Evolutionary conservation across 2,888 invertebrate genomes (phyloP).

Genomic region (Mesopsocus fuscifrons): DNA sequence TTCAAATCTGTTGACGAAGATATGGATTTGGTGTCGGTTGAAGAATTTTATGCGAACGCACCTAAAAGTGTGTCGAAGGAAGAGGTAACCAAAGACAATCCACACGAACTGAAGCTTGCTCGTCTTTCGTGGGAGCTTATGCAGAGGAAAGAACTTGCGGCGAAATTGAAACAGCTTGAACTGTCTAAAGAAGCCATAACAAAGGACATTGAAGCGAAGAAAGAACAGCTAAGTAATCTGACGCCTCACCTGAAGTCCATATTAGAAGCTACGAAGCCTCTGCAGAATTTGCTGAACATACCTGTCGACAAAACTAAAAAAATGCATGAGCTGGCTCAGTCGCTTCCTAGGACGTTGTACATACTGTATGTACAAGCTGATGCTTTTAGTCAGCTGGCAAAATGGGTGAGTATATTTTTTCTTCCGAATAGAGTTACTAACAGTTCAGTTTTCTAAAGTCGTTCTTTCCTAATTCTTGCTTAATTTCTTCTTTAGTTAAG

Average conservation of each 20-base stretch:
- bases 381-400: constrained; percentile 37
- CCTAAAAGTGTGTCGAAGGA: constrained; percentile 45
- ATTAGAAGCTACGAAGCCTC: constrained; percentile 63
- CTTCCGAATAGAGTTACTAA: constrained; percentile 15
- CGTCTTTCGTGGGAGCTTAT: constrained; percentile 81
- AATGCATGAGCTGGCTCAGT: constrained; percentile 51
- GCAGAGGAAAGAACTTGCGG: constrained; percentile 65
- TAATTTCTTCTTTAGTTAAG: constrained; percentile 12
- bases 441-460: constrained; percentile 6
- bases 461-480: background rate
- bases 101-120: constrained; percentile 65
- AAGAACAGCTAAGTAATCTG: constrained; percentile 59
- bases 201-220: constrained; percentile 52
- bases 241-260: constrained; percentile 56
- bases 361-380: constrained; percentile 68
- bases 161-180: constrained; percentile 53
- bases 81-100: constrained; percentile 44
- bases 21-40: constrained; percentile 66
- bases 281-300: constrained; percentile 73
- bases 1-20: constrained; percentile 93
- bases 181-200: constrained; percentile 57
- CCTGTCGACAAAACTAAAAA: constrained; percentile 59
- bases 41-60: constrained; percentile 67
- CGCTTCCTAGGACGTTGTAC: constrained; percentile 67
- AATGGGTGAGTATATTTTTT: constrained; percentile 26